Conservation (phyloP, 2,797 vertebrate genomes). For the Pampus argenteus region DNA sequence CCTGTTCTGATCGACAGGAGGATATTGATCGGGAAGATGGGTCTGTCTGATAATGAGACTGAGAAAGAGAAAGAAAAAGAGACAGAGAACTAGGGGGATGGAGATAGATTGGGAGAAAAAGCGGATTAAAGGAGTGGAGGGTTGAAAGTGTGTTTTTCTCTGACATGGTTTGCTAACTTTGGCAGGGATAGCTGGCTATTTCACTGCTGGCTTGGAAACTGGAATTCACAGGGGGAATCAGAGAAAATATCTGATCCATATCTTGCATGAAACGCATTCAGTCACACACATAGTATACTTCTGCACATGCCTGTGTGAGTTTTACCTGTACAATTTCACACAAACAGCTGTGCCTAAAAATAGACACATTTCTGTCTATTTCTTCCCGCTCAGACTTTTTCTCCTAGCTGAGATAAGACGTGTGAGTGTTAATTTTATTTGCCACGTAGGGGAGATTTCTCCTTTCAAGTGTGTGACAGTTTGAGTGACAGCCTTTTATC, state of each 20-base stretch:
- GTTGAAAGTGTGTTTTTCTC: constrained; percentile 51
- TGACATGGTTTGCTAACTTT: constrained; percentile 70
- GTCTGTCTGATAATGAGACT: constrained; percentile 73
- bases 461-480: constrained; percentile 51
- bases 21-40: constrained; percentile 76
- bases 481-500: constrained; percentile 59
- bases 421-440: constrained; percentile 45
- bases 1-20: constrained; percentile 70
- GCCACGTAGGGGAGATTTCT: constrained; percentile 32
- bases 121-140: constrained; percentile 63
- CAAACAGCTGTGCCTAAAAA: constrained; percentile 20
- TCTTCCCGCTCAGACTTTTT: constrained; percentile 4
- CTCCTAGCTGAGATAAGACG: constrained; percentile 18
- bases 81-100: constrained; percentile 43
- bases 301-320: neutral
- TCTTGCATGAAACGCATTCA: constrained; percentile 35
- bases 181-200: constrained; percentile 59
- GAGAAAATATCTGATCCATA: constrained; percentile 73
- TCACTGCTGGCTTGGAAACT: constrained; percentile 67
- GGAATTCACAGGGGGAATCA: constrained; percentile 64
- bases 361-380: constrained; percentile 1
- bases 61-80: constrained; percentile 47
- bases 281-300: neutral
- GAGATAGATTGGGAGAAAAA: constrained; percentile 62
- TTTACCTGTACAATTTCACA: constrained; percentile 27